A percentile compares a stretch with the other conserved stretches of the same genome.
These are phyloP conservation scores for Uria aalge DNA, from an alignment of 2,113 vertebrate genomes.

Conservation along the genomic window DNA sequence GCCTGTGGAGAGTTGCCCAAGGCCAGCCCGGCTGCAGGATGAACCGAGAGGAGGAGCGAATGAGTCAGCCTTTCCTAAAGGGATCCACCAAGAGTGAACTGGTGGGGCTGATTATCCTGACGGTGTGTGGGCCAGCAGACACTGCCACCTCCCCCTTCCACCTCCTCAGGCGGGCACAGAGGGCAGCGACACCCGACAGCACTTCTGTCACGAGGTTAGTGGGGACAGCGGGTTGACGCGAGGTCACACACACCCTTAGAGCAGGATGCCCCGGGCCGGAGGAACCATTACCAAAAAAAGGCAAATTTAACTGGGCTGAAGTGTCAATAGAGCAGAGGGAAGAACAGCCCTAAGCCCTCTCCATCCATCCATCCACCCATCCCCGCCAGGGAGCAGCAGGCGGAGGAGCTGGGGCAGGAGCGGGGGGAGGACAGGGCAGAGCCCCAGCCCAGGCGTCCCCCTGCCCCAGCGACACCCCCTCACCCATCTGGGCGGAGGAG, in stretches of 20 bases:
- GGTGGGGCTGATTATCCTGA: neutral
- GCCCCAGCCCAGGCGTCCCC: neutral
- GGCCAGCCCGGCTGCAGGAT: fast-evolving
- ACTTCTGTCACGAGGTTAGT: fast-evolving
- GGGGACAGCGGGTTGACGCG: fast-evolving
- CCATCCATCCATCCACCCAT: neutral
- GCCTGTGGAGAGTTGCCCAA: neutral
- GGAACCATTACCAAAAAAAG: fast-evolving
- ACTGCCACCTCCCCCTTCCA: fast-evolving
- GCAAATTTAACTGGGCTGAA: too few relatives aligned
- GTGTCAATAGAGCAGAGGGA: fast-evolving
- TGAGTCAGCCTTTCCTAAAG: neutral
- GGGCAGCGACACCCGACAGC: neutral
- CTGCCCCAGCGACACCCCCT: fast-evolving
- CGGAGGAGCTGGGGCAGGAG: neutral
- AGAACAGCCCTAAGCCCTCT: neutral
- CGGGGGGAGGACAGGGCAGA: fast-evolving
- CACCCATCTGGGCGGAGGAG: fast-evolving
- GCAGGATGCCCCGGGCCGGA: fast-evolving
- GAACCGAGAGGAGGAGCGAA: neutral
- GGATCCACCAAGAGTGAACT: neutral
- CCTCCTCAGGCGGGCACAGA: neutral
- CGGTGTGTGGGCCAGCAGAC: neutral
- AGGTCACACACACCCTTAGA: fast-evolving
- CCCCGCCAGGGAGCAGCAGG: fast-evolving